Evolutionary conservation across 2,888 invertebrate species (phyloP), one percentile per base, ranked within the genome.

Genomic region (Leptarthrus brevirostris): DNA sequence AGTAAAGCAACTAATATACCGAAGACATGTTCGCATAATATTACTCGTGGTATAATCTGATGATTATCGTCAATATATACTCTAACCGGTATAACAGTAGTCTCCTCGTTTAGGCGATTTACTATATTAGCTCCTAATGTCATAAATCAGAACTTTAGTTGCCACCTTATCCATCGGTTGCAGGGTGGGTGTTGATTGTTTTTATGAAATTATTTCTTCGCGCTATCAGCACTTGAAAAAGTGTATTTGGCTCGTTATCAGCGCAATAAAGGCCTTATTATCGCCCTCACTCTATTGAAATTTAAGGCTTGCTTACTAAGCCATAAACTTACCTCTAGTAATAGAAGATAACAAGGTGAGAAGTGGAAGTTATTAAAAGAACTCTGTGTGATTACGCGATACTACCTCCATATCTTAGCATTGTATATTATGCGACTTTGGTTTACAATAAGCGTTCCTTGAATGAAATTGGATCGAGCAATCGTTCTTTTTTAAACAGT

Each of bases 181-280:
- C 47, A 20, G 14, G 36, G 40, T 24, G 24, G 24, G 26, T 20
- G 40, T 18, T 26, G 64, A 64, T 64, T 64, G 64, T 24, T 44
- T 58, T 58, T 36, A 34, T 34, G 20, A 40, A 40, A 61, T 16
- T 8, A 36, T 36, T 61, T 40, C 24, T 14, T 18, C 2, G 24
- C 44, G 12, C 16, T 64, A 64, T 64, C 64, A 64, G n/a, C 44
- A 44, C 24, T 16, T 64, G 24, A 47, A 40, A 64, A 64, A 44
- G 64, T 64, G 44, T 12, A 61, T 20, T 64, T 44, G 4, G 8
- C 20, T n/a, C 16, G 4, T 44, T 64, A 64, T 64, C 22, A 24
- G 16, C 1, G 44, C 64, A 24, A 64, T 64, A 64, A 36, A 34
- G 3, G 56, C 3, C 3, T 40, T n/a, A 40, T 40, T 40, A 40